Base-by-base conservation (phyloP, 2,888 invertebrate species). In the Tipula confusa region DNA sequence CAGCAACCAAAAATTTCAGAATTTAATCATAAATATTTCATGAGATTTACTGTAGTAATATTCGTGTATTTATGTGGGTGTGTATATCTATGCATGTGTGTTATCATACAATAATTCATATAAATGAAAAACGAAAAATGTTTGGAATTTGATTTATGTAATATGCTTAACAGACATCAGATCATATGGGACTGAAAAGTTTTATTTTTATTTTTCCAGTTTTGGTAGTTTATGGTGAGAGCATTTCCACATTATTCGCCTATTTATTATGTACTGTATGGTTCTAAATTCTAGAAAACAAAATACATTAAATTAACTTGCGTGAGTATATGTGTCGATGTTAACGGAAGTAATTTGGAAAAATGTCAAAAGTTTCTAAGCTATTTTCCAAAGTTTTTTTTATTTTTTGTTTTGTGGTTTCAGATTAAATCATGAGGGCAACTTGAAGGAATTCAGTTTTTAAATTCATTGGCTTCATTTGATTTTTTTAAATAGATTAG, bases 41-140 rank as follows among this genome's bases (percentile, higher is more conserved):
- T 64, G 64, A 64, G 64, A 64, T 64, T 64, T 64, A 64, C 18
- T 64, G 64, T 64, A n/a, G n/a, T 64, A 64, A 64, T 64, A 24
- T 64, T 18, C 64, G 64, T 64, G 64, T 64, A 24, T 15, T 6
- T 33, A 11, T 33, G 2, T 33, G 33, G 4, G 43, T 43, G 43
- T 15, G 15, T 15, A 5, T 43, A 1, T 43, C 7, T 33, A 2
- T 64, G 24, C 24, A 1, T 64, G 24, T 64, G 9, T 64, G 64
- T 24, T 64, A 24, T 24, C 64, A 64, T 24, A 64, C 18, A 64
- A 64, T 64, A 64, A 24, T 43, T 64, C 24, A 64, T 64, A 9
- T 24, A 24, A 9, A 24, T 24, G 24, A 24, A 64, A 24, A 64
- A 64, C 9, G 24, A 64, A 64, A 64, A 24, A 24, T 24, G 7